Conservation (phyloP, 1,140 invertebrate genomes). For the Apis laboriosa region DNA sequence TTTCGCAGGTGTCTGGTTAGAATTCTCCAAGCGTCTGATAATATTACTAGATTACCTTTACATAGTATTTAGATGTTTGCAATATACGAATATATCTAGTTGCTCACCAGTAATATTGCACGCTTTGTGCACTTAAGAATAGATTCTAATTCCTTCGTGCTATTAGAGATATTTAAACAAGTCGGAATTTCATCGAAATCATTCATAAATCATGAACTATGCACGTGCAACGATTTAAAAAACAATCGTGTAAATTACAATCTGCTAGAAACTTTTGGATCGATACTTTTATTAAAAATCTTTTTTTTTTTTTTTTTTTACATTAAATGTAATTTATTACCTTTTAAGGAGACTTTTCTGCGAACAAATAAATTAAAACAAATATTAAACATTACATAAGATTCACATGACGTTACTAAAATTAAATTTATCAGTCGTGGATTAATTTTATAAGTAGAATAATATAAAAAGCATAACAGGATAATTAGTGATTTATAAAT, state of each 20-base stretch:
- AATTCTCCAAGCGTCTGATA: background rate
- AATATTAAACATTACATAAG: too few relatives aligned
- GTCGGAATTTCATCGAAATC: background rate
- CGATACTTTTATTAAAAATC: too few relatives aligned
- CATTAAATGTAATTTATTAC: too few relatives aligned
- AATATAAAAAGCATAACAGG: background rate
- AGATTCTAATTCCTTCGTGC: background rate
- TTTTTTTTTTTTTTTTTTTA: too few relatives aligned
- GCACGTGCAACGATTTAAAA: background rate
- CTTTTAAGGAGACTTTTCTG: too few relatives aligned
- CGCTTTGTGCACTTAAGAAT: background rate
- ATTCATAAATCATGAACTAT: background rate
- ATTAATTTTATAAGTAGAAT: background rate
- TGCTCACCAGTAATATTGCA: background rate
- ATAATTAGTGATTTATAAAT: too few relatives aligned
- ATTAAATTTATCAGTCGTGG: background rate
- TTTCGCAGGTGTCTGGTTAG: too few relatives aligned
- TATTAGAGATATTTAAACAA: constrained; percentile 11
- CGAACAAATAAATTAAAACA: too few relatives aligned
- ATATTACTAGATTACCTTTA: background rate
- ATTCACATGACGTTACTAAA: background rate
- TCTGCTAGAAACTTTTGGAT: too few relatives aligned
- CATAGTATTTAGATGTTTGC: background rate
- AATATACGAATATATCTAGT: background rate
- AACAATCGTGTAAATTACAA: background rate